Percentiles rank a stretch among this genome's conserved stretches.
Conservation (phyloP, 2,888 invertebrate genomes). For the Meteorus colon region DNA sequence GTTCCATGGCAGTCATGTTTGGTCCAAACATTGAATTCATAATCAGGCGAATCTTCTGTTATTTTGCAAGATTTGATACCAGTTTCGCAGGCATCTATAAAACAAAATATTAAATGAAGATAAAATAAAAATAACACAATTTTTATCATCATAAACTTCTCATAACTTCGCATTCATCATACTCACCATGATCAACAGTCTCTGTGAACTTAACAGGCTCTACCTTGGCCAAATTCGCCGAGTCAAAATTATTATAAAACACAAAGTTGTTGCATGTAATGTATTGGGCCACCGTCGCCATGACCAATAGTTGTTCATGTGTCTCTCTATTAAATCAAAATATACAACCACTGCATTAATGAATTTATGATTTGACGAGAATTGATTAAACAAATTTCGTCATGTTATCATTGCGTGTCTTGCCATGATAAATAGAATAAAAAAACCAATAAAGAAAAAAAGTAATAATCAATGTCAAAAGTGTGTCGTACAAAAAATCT, state of each 20-base stretch:
- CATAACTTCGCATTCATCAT: slow-evolving; percentile 74
- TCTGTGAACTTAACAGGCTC: slow-evolving; percentile 78
- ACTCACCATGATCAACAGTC: slow-evolving; percentile 65
- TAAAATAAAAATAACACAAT: not conserved
- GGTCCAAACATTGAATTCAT: slow-evolving; percentile 93
- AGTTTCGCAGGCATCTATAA: slow-evolving; percentile 48
- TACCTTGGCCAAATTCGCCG: slow-evolving; percentile 89
- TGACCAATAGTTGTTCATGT: slow-evolving; percentile 50
- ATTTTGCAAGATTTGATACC: slow-evolving; percentile 42
- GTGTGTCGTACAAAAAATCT: slow-evolving; percentile 18
- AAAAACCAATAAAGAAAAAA: not conserved
- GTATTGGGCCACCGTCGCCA: slow-evolving; percentile 71
- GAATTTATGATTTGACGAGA: slow-evolving; percentile 6
- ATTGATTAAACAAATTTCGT: slow-evolving; percentile 35
- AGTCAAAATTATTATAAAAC: slow-evolving; percentile 92
- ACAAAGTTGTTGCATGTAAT: slow-evolving; percentile 83
- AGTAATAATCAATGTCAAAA: slow-evolving; percentile 28
- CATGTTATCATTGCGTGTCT: slow-evolving; percentile 15
- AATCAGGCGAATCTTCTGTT: slow-evolving; percentile 77
- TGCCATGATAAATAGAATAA: not conserved
- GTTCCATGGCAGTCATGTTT: slow-evolving; percentile 91
- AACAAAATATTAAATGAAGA: slow-evolving; percentile 10
- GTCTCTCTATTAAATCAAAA: slow-evolving; percentile 10
- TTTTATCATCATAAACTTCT: slow-evolving; percentile 10
- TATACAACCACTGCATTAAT: slow-evolving; percentile 28